Percentiles rank a stretch among this genome's conserved stretches.
phyloP scores from a whole-genome alignment of 2,888 invertebrate species.

The Napeogenes inachia region DNA sequence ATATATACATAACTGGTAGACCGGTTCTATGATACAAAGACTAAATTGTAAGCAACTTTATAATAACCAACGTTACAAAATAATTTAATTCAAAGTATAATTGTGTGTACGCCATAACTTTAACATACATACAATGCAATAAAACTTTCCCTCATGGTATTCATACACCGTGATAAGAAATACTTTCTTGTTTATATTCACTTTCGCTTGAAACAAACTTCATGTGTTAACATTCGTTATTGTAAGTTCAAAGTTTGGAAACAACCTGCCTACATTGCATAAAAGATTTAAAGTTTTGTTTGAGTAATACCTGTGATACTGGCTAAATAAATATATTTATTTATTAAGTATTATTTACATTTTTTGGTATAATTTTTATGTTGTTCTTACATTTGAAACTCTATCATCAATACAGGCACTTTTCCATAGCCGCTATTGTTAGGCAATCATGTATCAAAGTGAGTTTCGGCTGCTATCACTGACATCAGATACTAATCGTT shows the following conservation, averaged over 20 bases:
- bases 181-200: background rate
- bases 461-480: background rate
- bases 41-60: background rate
- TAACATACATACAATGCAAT: background rate
- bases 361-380: too few relatives aligned
- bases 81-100: background rate
- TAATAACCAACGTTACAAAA: background rate
- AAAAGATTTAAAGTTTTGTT: background rate
- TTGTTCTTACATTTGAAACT: too few relatives aligned
- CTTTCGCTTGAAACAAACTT: constrained; percentile 2
- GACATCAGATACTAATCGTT: background rate
- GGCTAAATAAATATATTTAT: too few relatives aligned
- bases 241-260: constrained; percentile 2
- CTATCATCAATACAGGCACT: too few relatives aligned
- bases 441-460: too few relatives aligned
- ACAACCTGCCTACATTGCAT: constrained; percentile 1
- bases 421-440: too few relatives aligned
- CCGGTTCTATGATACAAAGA: too few relatives aligned
- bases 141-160: background rate
- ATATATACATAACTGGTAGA: too few relatives aligned
- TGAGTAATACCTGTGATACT: background rate
- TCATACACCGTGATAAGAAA: background rate
- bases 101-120: background rate
- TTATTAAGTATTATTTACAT: too few relatives aligned
- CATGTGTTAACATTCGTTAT: background rate